Conservation (phyloP, 2,797 vertebrate species). For the Anniella stebbinsi region DNA sequence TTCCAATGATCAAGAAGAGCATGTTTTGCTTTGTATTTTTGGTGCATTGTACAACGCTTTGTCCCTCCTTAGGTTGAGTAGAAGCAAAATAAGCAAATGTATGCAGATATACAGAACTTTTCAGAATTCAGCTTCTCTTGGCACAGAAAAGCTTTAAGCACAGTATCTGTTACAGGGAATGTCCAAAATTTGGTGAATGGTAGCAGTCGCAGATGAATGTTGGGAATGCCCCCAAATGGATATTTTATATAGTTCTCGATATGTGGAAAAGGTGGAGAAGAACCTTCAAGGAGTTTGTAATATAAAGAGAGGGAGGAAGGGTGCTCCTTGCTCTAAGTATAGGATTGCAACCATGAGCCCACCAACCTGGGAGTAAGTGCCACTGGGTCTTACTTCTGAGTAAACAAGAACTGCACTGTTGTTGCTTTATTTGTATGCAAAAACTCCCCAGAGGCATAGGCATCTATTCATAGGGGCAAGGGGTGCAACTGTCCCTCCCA, state of each 20-base stretch:
- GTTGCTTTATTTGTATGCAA: background rate
- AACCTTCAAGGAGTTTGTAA: background rate
- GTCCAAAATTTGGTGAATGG: background rate
- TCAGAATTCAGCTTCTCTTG: background rate
- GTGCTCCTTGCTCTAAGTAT: background rate
- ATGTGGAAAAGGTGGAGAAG: background rate
- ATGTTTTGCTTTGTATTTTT: background rate
- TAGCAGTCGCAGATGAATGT: background rate
- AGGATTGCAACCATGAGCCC: too few relatives aligned
- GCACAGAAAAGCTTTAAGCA: background rate
- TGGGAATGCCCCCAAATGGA: background rate
- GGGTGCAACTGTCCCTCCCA: too few relatives aligned
- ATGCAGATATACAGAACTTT: background rate
- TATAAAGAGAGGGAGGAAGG: background rate
- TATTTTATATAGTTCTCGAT: background rate
- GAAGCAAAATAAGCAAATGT: background rate
- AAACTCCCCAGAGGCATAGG: background rate
- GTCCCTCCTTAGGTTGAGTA: background rate
- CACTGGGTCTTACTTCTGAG: too few relatives aligned
- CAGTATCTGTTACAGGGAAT: background rate
- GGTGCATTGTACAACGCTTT: background rate
- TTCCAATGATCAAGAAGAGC: background rate
- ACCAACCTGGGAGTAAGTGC: too few relatives aligned
- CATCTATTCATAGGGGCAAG: too few relatives aligned
- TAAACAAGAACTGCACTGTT: background rate